A percentile compares a stretch with the other conserved stretches of the same genome.
These are phyloP conservation scores for Nomada flava DNA, from an alignment of 2,888 invertebrate genomes.

Conservation along the genomic window DNA sequence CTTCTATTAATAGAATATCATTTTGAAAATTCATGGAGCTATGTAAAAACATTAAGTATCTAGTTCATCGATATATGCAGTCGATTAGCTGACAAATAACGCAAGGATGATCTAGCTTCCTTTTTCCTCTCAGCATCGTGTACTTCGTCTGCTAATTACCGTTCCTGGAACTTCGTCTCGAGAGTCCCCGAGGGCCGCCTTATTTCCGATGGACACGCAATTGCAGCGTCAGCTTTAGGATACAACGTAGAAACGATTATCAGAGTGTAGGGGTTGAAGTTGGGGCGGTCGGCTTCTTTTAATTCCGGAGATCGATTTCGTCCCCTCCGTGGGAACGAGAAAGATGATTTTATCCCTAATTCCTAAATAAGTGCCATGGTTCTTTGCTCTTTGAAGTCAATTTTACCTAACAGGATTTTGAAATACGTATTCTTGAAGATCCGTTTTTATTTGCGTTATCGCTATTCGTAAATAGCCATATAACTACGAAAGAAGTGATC, in stretches of 20 bases:
- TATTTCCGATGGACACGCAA: slow-evolving; percentile 35
- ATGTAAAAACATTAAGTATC: not conserved
- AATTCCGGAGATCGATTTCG: slow-evolving; percentile 6
- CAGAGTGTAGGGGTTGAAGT: slow-evolving; percentile 2
- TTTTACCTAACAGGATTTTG: no score
- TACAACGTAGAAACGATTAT: slow-evolving; percentile 46
- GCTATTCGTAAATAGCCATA: no score
- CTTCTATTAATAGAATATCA: no score
- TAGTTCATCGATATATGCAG: not conserved
- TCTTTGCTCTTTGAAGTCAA: not conserved
- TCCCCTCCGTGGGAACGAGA: not conserved
- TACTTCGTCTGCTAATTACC: slow-evolving; percentile 30
- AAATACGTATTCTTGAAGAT: no score
- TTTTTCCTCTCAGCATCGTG: not conserved
- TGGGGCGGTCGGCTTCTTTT: not conserved
- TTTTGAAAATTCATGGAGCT: no score
- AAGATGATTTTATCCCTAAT: not conserved
- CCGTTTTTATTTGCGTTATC: no score
- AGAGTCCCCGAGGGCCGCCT: slow-evolving; percentile 36
- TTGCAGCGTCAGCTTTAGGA: slow-evolving; percentile 25
- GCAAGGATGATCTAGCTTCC: not conserved
- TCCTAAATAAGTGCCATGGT: not conserved
- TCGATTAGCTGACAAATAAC: not conserved
- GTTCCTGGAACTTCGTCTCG: not conserved
- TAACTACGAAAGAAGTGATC: no score